Evolutionary conservation across 2,797 vertebrate species (phyloP).

Genomic region (Myotis myotis): DNA sequence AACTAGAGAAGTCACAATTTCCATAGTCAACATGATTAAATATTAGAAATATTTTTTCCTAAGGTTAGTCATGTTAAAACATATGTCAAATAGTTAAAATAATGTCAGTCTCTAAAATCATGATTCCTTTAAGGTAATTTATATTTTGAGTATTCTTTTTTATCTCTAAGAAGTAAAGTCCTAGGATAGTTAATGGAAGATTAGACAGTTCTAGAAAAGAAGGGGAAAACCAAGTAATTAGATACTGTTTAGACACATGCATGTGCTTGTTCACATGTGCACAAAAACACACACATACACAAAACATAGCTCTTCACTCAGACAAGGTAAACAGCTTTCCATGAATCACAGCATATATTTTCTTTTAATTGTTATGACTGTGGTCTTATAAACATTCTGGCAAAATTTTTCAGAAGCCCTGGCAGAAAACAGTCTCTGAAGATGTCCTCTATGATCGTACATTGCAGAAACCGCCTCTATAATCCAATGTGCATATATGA

Average conservation of each 20-base stretch:
- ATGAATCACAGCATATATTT: background rate
- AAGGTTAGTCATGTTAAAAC: background rate
- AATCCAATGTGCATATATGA: background rate
- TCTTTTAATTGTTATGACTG: background rate
- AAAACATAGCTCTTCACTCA: background rate
- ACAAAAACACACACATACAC: background rate
- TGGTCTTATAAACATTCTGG: background rate
- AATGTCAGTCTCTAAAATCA: constrained; percentile 2
- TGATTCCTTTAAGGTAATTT: background rate
- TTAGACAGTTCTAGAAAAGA: background rate
- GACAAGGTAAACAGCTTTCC: background rate
- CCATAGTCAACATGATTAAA: background rate
- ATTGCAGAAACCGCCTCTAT: background rate
- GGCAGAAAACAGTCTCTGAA: constrained; percentile 26
- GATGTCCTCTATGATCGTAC: background rate
- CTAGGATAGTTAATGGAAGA: background rate
- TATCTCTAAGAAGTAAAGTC: background rate
- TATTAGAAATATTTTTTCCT: background rate
- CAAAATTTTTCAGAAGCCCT: background rate
- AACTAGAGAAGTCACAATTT: background rate
- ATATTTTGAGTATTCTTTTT: background rate
- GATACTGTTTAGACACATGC: background rate
- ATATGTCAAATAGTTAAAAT: background rate
- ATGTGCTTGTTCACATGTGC: accelerated
- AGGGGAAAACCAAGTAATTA: background rate